Base-by-base conservation (phyloP, 92 coral and sea anemone species). In the Muricea muricata region DNA sequence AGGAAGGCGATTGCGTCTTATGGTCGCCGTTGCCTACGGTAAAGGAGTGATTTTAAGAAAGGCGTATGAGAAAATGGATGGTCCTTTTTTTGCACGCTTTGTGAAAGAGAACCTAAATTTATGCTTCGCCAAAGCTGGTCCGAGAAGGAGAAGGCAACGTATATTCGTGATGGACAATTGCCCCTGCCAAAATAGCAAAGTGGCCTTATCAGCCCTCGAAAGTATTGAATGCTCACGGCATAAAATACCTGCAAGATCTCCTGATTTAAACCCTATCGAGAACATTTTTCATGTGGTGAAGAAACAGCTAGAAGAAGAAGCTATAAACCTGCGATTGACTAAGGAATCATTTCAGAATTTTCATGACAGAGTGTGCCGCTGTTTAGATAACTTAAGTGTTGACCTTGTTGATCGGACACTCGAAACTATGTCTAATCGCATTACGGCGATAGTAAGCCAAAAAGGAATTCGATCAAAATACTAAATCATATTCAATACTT, bases 211-310 rank as follows among this genome's bases (percentile, higher is more conserved):
- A 7, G 37, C 58, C 31, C 33, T 70, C 33, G n/a, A 21, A 35
- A 26, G 50, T 55, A 52, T 50, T 31, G 69, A 83, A 55, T 71
- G 50, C 15, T 1, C 20, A 21, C 6, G 4, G 8, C 89, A 71
- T 18, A 46, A 39, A 73, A 91, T 91, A 45, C 93, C 93, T 23
- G 79, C 87, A 10, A 86, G 85, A 25, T 79, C 89, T 50, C 94
- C 94, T 33, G 91, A 91, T 72, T 83, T 87, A 30, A 87, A 90
- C 37, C 88, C 66, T 25, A 84, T 91, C 18, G 93, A 88, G 57
- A 87, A 91, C 47, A 73, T 91, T 40, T 90, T 83, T 39, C 89
- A 90, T 82, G 35, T 29, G 25, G 86, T 87, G 23, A 90, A 78
- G 69, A 48, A 39, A n/a, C 34, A 78, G 35, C 74, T 82, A 24